Conservation (phyloP, 2,113 vertebrate genomes). For the Apaloderma vittatum region DNA sequence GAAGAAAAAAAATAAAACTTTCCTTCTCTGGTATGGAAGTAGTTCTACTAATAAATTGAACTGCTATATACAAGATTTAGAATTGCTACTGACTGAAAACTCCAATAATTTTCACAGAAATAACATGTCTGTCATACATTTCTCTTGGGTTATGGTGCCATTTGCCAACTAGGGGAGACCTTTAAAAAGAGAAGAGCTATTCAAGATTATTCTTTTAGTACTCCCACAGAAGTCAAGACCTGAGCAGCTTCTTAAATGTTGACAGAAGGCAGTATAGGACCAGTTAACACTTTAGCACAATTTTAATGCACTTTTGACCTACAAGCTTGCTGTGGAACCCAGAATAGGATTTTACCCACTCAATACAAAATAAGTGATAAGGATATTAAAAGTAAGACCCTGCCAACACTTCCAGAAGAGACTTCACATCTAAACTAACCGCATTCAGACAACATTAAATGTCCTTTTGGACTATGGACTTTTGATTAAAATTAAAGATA, state of each 20-base stretch:
- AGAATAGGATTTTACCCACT: not conserved
- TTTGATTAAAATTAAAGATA: not conserved
- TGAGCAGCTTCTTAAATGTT: slow-evolving; percentile 40
- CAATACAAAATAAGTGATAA: not conserved
- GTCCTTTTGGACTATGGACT: not conserved
- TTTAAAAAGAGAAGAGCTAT: slow-evolving; percentile 51
- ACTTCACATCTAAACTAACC: not conserved
- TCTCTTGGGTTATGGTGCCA: slow-evolving; percentile 40
- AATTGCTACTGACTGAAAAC: not conserved
- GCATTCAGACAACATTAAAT: not conserved
- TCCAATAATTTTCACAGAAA: slow-evolving; percentile 22
- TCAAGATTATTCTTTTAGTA: slow-evolving; percentile 47
- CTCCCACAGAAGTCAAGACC: slow-evolving; percentile 47
- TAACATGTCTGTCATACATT: slow-evolving; percentile 41
- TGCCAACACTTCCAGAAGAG: not conserved
- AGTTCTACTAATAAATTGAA: slow-evolving; percentile 28
- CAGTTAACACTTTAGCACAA: slow-evolving; percentile 39
- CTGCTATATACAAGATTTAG: not conserved
- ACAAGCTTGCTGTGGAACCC: not conserved
- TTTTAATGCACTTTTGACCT: slow-evolving; percentile 14
- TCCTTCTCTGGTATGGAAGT: not conserved
- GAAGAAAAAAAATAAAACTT: not conserved
- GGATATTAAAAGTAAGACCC: not conserved
- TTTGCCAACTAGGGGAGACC: slow-evolving; percentile 47
- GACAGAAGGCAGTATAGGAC: slow-evolving; percentile 44